Evolutionary conservation across 2,797 vertebrate species (phyloP).

Genomic region (Gouania willdenowi): DNA sequence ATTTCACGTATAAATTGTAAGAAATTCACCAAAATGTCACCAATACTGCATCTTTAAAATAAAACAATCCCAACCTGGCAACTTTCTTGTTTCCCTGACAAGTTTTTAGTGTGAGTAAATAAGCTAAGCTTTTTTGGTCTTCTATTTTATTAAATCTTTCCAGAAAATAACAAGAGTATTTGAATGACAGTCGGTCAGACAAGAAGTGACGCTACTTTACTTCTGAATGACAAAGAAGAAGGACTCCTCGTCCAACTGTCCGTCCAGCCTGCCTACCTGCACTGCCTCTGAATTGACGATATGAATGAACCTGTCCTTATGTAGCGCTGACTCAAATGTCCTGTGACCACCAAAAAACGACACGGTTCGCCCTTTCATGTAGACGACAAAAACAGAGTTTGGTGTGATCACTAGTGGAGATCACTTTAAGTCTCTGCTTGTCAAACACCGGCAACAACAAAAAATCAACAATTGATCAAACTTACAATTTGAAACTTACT

Average conservation of each 20-base stretch:
- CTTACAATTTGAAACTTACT: no score
- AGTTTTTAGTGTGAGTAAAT: no score
- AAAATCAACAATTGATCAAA: background rate
- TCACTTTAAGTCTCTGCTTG: slow-evolving; percentile 46
- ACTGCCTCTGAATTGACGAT: slow-evolving; percentile 9
- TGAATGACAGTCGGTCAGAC: no score
- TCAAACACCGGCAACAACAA: slow-evolving; percentile 49
- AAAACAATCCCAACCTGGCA: no score
- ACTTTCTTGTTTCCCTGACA: no score
- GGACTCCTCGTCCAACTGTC: background rate
- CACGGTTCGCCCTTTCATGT: slow-evolving; percentile 57
- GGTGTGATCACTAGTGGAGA: slow-evolving; percentile 46
- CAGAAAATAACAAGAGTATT: no score
- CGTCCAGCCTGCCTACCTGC: background rate
- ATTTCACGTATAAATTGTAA: no score
- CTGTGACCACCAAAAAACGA: background rate
- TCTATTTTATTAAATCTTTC: no score
- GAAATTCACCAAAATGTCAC: no score
- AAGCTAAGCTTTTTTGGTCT: no score
- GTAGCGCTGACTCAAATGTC: slow-evolving; percentile 69
- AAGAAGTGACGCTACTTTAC: slow-evolving; percentile 2
- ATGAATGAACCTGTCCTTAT: slow-evolving; percentile 71
- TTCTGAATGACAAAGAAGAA: slow-evolving; percentile 54
- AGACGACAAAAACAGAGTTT: slow-evolving; percentile 71
- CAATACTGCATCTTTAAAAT: no score